phyloP scores from a whole-genome alignment of 2,113 vertebrate species.

The Macquaria australasica region DNA sequence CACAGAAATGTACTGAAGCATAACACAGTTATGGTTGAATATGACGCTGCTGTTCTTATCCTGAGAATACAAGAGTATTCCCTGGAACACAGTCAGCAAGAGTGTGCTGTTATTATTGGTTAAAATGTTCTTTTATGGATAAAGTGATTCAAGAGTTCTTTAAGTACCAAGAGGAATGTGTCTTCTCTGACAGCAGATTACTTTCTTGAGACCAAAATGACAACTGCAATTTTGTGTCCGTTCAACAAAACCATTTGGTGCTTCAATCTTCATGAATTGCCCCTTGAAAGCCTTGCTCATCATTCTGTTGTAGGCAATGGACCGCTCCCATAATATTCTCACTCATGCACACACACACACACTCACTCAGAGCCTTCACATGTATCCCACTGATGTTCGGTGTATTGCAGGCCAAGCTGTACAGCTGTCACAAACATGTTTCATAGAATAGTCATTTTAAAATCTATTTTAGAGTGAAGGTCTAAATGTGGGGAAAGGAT shows the following conservation, averaged over 20 bases:
- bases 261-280: conserved; percentile 45
- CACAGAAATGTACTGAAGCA: conserved; percentile 3
- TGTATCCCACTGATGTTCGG: conserved; percentile 22
- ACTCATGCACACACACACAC: conserved; percentile 13
- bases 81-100: not conserved
- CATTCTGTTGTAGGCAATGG: conserved; percentile 29
- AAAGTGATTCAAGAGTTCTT: conserved; percentile 17
- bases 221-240: conserved; percentile 25
- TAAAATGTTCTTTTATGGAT: conserved; percentile 1
- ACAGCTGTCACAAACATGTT: conserved; percentile 27
- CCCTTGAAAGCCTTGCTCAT: conserved; percentile 39
- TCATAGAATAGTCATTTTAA: conserved; percentile 13
- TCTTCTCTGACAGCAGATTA: conserved; percentile 21
- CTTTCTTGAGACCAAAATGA: conserved; percentile 32
- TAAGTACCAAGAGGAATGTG: not conserved
- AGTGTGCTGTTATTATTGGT: not conserved
- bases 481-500: not conserved
- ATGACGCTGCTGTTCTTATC: not conserved
- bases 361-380: conserved; percentile 2
- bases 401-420: not conserved
- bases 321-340: conserved; percentile 14
- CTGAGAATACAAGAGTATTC: not conserved
- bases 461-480: not conserved
- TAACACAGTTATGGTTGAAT: not conserved
- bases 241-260: conserved; percentile 41